Percentiles rank a stretch among this genome's conserved stretches.
Conservation (phyloP, 2,888 invertebrate species). For the Acanthosoma haemorrhoidale region DNA sequence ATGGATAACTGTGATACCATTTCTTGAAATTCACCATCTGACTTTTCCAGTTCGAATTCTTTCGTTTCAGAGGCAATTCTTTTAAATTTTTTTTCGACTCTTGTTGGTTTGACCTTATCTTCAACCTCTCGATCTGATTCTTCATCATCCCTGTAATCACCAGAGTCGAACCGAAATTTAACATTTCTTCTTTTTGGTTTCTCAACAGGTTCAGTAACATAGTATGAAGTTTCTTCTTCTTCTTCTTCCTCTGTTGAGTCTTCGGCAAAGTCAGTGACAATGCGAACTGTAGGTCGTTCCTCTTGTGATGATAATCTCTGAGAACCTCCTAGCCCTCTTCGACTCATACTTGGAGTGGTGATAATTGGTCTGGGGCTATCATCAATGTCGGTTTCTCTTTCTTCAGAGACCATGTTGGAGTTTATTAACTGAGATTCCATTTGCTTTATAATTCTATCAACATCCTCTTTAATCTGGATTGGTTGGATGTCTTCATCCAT, state of each 20-base stretch:
- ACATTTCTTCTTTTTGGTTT: constrained; percentile 44
- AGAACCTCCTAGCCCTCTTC: constrained; percentile 46
- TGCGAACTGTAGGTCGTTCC: constrained; percentile 46
- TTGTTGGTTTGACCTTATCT: constrained; percentile 18
- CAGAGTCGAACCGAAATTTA: constrained; percentile 50
- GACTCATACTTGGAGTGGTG: constrained; percentile 46
- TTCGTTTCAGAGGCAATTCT: constrained; percentile 51
- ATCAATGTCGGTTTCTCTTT: constrained; percentile 26
- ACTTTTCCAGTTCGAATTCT: constrained; percentile 44
- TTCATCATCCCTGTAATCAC: constrained; percentile 42
- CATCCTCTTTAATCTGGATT: constrained; percentile 22
- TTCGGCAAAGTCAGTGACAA: constrained; percentile 44
- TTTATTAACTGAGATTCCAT: constrained; percentile 37
- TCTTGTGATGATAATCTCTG: constrained; percentile 45
- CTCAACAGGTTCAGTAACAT: constrained; percentile 42
- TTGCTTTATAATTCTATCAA: constrained; percentile 33
- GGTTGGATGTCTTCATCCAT: background rate
- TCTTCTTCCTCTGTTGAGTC: constrained; percentile 44
- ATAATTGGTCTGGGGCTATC: constrained; percentile 31
- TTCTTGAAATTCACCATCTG: constrained; percentile 48
- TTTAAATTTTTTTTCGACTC: constrained; percentile 49
- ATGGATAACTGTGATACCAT: constrained; percentile 51
- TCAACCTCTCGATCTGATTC: constrained; percentile 32
- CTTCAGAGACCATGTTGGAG: constrained; percentile 24
- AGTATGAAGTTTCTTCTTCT: constrained; percentile 41